phyloP scores from a whole-genome alignment of 1,140 invertebrate species.

The Hylaeus anthracinus region DNA sequence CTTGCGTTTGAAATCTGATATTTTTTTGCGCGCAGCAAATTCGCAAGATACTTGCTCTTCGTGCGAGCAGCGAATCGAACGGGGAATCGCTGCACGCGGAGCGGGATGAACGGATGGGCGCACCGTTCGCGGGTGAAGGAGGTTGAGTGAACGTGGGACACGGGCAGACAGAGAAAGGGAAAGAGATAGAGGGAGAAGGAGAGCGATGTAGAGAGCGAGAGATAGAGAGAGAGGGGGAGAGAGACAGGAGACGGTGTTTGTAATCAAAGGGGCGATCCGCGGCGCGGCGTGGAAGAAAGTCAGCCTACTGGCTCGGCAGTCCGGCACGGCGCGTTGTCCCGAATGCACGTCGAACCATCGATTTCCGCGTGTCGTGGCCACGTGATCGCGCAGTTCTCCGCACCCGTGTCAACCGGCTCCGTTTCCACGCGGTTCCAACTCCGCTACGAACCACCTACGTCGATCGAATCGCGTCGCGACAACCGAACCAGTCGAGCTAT shows the following conservation, averaged over 20 bases:
- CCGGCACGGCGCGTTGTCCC: conserved; percentile 71
- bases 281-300: conserved; percentile 71
- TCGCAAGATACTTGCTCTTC: not conserved
- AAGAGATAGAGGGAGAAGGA: not conserved
- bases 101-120: conserved; percentile 47
- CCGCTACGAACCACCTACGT: not conserved
- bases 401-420: not conserved
- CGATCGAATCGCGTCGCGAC: not conserved
- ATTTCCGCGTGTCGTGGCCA: conserved; percentile 51
- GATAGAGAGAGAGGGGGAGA: conserved; percentile 1
- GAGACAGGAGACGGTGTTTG: conserved; percentile 62
- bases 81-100: conserved; percentile 15
- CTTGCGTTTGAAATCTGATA: not conserved
- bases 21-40: not conserved
- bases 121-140: conserved; percentile 43
- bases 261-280: conserved; percentile 73
- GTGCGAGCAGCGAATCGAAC: conserved; percentile 7
- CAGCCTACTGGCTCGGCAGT: conserved; percentile 71
- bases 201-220: not conserved
- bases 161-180: not conserved
- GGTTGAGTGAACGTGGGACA: conserved; percentile 51
- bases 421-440: not conserved
- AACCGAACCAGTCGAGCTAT: not conserved
- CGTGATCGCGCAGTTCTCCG: conserved; percentile 47
- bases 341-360: conserved; percentile 67